These are phyloP conservation scores for Rugalucina vietnamica DNA, from an alignment of 2,888 invertebrate genomes.

Conservation along the genomic window DNA sequence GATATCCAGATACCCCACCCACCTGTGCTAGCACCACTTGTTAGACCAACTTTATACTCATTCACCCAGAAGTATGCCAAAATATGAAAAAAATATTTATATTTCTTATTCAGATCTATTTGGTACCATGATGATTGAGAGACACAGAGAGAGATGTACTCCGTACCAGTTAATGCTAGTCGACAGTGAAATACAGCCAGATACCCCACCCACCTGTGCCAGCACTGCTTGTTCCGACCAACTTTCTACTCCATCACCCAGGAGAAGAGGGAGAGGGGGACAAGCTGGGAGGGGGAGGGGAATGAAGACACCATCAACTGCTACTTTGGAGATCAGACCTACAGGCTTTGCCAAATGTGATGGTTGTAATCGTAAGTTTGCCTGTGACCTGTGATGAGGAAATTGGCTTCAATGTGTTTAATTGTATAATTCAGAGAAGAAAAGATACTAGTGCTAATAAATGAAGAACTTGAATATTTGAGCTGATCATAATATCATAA, in stretches of 20 bases:
- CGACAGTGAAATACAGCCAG: not conserved
- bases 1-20: not conserved
- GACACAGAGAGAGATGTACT: not conserved
- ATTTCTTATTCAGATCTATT: not conserved
- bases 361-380: constrained; percentile 54
- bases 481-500: too few species aligned
- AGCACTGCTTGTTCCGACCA: too few species aligned
- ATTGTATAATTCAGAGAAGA: too few species aligned
- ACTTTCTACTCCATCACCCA: not conserved
- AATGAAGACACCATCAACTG: not conserved
- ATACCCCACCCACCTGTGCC: not conserved
- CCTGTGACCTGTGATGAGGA: too few species aligned
- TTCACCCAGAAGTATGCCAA: too few species aligned
- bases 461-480: too few species aligned
- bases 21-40: too few species aligned
- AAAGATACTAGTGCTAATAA: too few species aligned
- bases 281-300: not conserved
- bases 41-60: too few species aligned
- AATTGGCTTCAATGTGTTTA: too few species aligned
- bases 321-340: constrained; percentile 44
- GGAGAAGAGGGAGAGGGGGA: not conserved
- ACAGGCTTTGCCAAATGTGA: constrained; percentile 58
- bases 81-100: too few species aligned
- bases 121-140: not conserved
- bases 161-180: not conserved